Conservation (phyloP, 2,113 vertebrate species). For the Etia nguti region DNA sequence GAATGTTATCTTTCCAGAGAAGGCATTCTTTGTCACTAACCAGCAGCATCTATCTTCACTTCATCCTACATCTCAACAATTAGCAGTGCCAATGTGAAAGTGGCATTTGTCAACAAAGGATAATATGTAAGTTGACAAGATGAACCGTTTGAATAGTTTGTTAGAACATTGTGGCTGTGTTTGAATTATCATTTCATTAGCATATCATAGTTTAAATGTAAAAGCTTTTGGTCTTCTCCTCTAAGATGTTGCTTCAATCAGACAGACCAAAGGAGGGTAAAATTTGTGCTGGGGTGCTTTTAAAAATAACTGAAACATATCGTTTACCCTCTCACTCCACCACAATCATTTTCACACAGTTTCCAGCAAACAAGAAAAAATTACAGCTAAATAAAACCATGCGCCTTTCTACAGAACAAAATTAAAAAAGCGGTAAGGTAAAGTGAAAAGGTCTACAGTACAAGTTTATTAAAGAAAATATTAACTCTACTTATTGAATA, state of each 20-base stretch:
- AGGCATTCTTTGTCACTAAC: background rate
- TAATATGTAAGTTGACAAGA: background rate
- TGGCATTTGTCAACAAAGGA: background rate
- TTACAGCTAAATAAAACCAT: background rate
- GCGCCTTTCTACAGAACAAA: background rate
- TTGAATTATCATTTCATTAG: background rate
- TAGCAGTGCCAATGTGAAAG: background rate
- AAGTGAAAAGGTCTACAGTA: background rate
- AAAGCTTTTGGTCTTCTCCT: background rate
- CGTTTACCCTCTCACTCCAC: background rate
- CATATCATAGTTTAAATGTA: background rate
- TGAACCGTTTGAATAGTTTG: background rate
- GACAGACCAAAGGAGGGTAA: background rate
- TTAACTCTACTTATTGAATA: background rate
- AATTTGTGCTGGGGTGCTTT: background rate
- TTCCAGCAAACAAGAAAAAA: background rate
- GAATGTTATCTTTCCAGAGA: background rate
- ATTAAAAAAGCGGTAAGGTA: background rate
- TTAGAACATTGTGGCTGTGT: too few relatives aligned
- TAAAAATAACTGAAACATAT: background rate
- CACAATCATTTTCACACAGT: background rate
- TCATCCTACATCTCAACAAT: background rate
- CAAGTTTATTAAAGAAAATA: background rate
- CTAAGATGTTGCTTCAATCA: background rate
- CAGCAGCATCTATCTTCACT: background rate